Percentiles rank a stretch among this genome's conserved stretches.
phyloP scores from a whole-genome alignment of 2,113 vertebrate genomes.

The Callorhinus ursinus region DNA sequence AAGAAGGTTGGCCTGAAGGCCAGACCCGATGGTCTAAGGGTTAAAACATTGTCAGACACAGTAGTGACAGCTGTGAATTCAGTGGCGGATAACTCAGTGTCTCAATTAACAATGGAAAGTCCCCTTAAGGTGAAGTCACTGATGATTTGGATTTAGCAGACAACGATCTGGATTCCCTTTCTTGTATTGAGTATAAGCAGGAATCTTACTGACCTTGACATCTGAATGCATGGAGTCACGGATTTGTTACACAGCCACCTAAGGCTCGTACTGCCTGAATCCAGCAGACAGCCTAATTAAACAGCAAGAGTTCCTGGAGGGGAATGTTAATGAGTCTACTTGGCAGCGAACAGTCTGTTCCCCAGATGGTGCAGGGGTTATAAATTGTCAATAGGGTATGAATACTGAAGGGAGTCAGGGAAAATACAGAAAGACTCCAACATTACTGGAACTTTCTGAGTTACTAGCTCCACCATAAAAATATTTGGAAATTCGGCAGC shows the following conservation, averaged over 20 bases:
- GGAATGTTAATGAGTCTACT: constrained; percentile 81
- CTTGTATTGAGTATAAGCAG: neutral
- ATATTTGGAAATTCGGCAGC: neutral
- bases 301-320: constrained; percentile 66
- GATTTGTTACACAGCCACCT: constrained; percentile 76
- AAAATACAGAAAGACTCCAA: constrained; percentile 48
- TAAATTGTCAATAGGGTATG: constrained; percentile 72
- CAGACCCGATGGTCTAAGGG: neutral
- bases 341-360: constrained; percentile 73
- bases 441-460: constrained; percentile 41
- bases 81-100: constrained; percentile 34
- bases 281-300: constrained; percentile 69
- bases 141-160: constrained; percentile 46
- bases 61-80: constrained; percentile 49
- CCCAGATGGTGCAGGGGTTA: constrained; percentile 78
- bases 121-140: constrained; percentile 42
- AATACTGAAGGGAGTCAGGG: constrained; percentile 28
- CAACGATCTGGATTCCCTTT: neutral
- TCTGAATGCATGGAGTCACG: constrained; percentile 68
- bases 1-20: constrained; percentile 41
- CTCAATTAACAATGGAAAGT: constrained; percentile 56
- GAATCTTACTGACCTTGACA: constrained; percentile 78
- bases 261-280: constrained; percentile 71
- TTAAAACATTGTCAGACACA: constrained; percentile 55
- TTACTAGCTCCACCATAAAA: neutral